Conservation (phyloP, 2,797 vertebrate genomes). For the Leptatherina wallacei region DNA sequence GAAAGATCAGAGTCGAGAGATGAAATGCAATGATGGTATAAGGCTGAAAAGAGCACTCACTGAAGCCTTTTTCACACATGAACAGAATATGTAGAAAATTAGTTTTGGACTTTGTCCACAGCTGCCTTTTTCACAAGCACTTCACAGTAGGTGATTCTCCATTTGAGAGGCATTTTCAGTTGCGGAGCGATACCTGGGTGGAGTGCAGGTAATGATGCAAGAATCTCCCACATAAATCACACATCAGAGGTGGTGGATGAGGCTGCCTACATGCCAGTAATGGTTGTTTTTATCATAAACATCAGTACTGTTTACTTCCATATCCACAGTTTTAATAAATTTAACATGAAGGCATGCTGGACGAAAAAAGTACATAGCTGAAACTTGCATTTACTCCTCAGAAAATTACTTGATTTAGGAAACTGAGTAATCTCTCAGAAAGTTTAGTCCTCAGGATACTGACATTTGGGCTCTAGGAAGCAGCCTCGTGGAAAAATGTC, state of each 20-base stretch:
- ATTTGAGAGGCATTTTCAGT: neutral
- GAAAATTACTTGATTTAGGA: neutral
- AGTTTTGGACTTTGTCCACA: neutral
- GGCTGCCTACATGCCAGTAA: no score
- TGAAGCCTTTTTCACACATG: neutral
- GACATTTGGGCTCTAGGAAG: neutral
- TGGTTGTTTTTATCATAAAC: no score
- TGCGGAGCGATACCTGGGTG: neutral
- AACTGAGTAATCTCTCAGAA: no score
- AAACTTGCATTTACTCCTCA: neutral
- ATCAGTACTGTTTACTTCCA: neutral
- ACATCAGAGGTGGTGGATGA: no score
- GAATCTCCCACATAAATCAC: neutral
- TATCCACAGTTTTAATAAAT: neutral
- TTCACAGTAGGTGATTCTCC: neutral
- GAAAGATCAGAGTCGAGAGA: neutral
- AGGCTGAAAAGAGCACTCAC: neutral
- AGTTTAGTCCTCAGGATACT: no score
- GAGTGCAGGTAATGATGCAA: neutral
- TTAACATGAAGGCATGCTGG: neutral
- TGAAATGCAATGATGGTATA: neutral
- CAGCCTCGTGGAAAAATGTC: neutral
- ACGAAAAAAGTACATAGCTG: neutral
- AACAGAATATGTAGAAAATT: neutral
- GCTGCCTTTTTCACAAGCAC: neutral